Conservation (phyloP, 30 jellyfish, hydroid and myxozoan species). For the Hydra vulgaris region DNA sequence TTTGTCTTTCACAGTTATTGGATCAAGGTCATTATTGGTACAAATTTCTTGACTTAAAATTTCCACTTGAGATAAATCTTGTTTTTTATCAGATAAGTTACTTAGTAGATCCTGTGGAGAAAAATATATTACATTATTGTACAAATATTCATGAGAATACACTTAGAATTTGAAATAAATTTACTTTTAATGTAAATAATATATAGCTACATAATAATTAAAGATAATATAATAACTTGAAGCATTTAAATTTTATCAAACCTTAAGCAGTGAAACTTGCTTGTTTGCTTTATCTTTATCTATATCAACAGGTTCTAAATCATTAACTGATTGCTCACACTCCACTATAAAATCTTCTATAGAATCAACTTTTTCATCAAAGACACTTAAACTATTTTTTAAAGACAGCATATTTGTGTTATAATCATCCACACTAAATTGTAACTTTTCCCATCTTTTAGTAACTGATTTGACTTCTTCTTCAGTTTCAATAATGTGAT, state of each 20-base stretch:
- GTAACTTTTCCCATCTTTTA: constrained; percentile 49
- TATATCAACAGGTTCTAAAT: constrained; percentile 47
- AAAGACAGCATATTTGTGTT: constrained; percentile 6
- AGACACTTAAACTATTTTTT: constrained; percentile 2
- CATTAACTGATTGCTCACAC: constrained; percentile 42
- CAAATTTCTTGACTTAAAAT: constrained; percentile 4
- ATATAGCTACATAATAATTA: no score
- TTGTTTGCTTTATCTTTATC: constrained; percentile 42
- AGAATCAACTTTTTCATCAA: constrained; percentile 36
- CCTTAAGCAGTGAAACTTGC: constrained; percentile 46
- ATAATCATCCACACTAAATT: constrained; percentile 25
- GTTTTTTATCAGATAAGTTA: constrained; percentile 36
- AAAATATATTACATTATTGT: no score
- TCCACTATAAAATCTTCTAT: constrained; percentile 26
- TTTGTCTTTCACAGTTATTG: constrained; percentile 10
- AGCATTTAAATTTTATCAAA: not conserved
- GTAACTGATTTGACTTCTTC: constrained; percentile 34
- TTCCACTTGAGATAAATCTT: constrained; percentile 40
- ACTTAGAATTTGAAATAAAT: no score
- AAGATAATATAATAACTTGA: not conserved
- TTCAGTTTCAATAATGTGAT: constrained; percentile 28
- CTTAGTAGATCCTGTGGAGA: constrained; percentile 30
- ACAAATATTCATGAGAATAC: no score
- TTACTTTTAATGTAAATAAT: no score
- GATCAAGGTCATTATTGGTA: constrained; percentile 6